These are phyloP conservation scores for Puma concolor DNA, from an alignment of 2,113 vertebrate species.

Conservation along the genomic window DNA sequence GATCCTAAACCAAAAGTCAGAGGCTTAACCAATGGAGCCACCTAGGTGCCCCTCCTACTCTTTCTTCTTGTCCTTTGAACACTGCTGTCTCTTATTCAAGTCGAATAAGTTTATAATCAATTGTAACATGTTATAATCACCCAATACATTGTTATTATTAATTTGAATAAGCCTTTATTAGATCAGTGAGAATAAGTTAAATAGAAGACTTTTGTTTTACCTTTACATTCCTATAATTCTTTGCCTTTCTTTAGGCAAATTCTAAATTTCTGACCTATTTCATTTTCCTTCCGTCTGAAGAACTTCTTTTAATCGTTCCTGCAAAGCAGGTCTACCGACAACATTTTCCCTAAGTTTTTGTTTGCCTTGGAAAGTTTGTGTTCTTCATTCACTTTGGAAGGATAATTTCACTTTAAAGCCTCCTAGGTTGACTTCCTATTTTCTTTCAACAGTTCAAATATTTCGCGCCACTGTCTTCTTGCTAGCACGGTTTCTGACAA, in stretches of 20 bases:
- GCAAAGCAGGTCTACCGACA: background rate
- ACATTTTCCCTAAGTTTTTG: background rate
- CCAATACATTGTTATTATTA: background rate
- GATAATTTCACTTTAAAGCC: background rate
- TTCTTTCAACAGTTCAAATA: background rate
- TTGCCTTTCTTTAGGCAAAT: background rate
- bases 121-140: background rate
- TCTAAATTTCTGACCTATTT: background rate
- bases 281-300: background rate
- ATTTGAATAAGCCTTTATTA: background rate
- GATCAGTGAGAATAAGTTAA: background rate
- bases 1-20: too few species aligned
- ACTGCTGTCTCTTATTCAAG: background rate
- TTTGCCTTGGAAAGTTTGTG: background rate
- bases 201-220: background rate
- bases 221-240: background rate
- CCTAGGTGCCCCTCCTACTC: background rate
- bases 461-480: background rate
- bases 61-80: background rate
- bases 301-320: background rate
- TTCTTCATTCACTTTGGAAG: background rate
- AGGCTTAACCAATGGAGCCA: too few species aligned
- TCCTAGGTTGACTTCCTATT: background rate
- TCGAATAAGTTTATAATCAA: too few species aligned
- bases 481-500: background rate